phyloP scores from a whole-genome alignment of 1,140 invertebrate species.

The Ceratina japonica region DNA sequence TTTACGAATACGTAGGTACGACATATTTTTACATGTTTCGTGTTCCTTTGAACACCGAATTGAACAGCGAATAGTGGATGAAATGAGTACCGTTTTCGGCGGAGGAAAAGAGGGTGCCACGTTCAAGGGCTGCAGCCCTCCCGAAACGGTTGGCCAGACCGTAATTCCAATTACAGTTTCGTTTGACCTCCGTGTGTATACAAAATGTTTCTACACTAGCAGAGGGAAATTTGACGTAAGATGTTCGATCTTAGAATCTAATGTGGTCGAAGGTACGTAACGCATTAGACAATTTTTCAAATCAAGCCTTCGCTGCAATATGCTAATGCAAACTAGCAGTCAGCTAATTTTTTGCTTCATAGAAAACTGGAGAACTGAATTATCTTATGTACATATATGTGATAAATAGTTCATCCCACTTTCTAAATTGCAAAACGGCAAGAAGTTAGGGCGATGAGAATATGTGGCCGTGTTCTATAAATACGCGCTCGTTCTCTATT shows the following conservation, averaged over 20 bases:
- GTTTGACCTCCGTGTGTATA: constrained; percentile 3
- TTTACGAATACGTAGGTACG: no score
- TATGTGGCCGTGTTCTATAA: constrained; percentile 22
- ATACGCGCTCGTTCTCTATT: constrained; percentile 31
- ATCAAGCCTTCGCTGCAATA: no score
- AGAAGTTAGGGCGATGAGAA: neutral
- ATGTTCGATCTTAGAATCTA: neutral
- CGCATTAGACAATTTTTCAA: neutral
- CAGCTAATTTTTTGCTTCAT: no score
- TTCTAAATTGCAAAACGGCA: constrained; percentile 6
- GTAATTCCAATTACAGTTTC: constrained; percentile 56
- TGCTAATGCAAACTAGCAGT: neutral
- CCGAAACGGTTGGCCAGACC: constrained; percentile 18
- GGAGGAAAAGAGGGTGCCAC: neutral
- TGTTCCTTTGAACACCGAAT: constrained; percentile 23
- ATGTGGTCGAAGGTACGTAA: neutral
- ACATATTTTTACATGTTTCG: constrained; percentile 6
- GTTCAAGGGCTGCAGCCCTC: neutral
- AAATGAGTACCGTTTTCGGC: constrained; percentile 43
- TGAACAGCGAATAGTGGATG: constrained; percentile 40
- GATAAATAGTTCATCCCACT: constrained; percentile 1
- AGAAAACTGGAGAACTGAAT: no score
- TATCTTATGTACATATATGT: no score
- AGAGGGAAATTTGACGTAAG: constrained; percentile 10
- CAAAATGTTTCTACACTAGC: constrained; percentile 6